Evolutionary conservation across 2,888 invertebrate species (phyloP).

Genomic region (Phania funesta): DNA sequence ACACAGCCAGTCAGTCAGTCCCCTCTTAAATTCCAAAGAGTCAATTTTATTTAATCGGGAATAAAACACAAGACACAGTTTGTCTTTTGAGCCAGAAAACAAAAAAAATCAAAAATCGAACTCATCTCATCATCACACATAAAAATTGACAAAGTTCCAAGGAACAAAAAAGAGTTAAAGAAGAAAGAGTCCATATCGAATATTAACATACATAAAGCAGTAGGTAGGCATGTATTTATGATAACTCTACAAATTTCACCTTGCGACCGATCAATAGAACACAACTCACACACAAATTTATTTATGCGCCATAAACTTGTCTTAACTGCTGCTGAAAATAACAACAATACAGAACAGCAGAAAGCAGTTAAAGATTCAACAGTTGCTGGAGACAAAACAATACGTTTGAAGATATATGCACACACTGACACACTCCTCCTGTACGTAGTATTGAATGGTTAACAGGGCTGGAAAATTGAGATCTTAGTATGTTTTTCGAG

Average conservation of each 20-base stretch:
- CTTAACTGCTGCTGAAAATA: conserved; percentile 13
- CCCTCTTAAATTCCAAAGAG: conserved; percentile 32
- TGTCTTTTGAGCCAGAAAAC: conserved; percentile 27
- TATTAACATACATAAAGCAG: conserved; percentile 64
- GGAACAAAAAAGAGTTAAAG: conserved; percentile 9
- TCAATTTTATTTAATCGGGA: conserved; percentile 48
- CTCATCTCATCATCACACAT: conserved; percentile 24
- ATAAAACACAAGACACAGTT: conserved; percentile 29
- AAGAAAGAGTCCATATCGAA: conserved; percentile 28
- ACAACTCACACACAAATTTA: conserved; percentile 39
- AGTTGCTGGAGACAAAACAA: conserved; percentile 30
- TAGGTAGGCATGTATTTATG: no score
- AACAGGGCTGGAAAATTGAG: no score
- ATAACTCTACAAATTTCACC: conserved; percentile 66
- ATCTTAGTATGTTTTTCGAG: background rate
- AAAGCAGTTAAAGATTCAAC: conserved; percentile 17
- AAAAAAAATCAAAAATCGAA: conserved; percentile 21
- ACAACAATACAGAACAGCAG: background rate
- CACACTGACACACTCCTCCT: conserved; percentile 1
- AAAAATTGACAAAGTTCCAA: conserved; percentile 63
- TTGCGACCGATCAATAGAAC: conserved; percentile 61
- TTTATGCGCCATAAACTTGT: conserved; percentile 64
- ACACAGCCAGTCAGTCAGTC: no score
- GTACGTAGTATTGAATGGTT: conserved; percentile 35
- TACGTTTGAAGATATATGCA: conserved; percentile 19